Conservation (phyloP, 2,888 invertebrate genomes). For the Morinoia aosen region DNA sequence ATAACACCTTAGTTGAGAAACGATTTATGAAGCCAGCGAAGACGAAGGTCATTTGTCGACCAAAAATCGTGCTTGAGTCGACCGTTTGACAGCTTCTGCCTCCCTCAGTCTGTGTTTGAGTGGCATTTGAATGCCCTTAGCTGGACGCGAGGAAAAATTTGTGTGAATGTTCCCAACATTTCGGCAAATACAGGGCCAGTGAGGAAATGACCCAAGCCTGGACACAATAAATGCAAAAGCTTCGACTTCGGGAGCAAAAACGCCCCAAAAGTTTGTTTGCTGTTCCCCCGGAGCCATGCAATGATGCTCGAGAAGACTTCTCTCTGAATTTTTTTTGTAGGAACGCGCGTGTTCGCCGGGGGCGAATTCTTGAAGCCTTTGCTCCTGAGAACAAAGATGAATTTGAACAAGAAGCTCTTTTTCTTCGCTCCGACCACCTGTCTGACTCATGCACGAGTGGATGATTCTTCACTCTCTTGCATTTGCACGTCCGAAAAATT, state of each 20-base stretch:
- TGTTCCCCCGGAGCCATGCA: slow-evolving; percentile 49
- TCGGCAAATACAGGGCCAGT: slow-evolving; percentile 27
- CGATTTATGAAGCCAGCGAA: background rate
- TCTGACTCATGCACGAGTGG: background rate
- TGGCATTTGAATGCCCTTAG: slow-evolving; percentile 47
- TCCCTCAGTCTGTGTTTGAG: slow-evolving; percentile 1
- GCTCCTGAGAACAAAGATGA: slow-evolving; percentile 34
- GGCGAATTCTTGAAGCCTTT: slow-evolving; percentile 22
- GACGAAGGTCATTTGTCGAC: background rate
- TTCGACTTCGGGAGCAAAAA: slow-evolving; percentile 18
- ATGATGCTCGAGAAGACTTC: slow-evolving; percentile 12
- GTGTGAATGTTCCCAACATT: slow-evolving; percentile 33
- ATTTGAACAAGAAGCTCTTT: slow-evolving; percentile 44
- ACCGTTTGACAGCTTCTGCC: slow-evolving; percentile 22
- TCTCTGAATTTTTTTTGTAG: background rate
- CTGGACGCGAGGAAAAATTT: slow-evolving; percentile 44
- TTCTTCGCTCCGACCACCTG: slow-evolving; percentile 18
- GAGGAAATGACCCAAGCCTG: slow-evolving; percentile 43
- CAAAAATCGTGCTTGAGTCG: background rate
- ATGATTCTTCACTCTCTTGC: background rate
- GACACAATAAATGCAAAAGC: slow-evolving; percentile 26
- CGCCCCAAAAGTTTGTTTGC: slow-evolving; percentile 39
- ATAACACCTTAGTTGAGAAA: background rate
- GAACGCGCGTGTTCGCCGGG: slow-evolving; percentile 38
- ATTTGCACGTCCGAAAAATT: background rate